Base-by-base conservation (phyloP, 2,113 vertebrate species). In the Gallinago jamesoni region DNA sequence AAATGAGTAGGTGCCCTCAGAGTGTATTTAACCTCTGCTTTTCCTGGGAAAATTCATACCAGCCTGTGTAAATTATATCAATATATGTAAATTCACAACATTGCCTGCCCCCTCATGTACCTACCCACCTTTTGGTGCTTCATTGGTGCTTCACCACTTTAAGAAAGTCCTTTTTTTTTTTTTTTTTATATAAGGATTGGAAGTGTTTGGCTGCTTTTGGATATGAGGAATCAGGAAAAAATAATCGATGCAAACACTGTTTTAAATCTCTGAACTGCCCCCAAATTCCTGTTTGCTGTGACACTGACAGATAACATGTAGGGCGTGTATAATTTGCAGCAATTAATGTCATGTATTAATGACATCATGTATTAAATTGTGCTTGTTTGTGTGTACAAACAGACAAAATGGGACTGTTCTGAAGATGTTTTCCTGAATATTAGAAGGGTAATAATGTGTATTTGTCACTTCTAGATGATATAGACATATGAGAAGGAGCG, bases 1-100 rank as follows among this genome's bases (percentile, higher is more conserved):
- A 94, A 97, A 89, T 82, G 90, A 92, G 92, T 82, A 37, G 89
- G 66, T 96, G 84, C 67, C 56, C 91, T 94, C 55, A 63, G 52
- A 83, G 80, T 66, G 63, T 96, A 68, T 82, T 95, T 97, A 96
- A 97, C 88, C 96, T 97, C 17, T 83, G 91, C 67, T 85, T 94
- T 91, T 75, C 91, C 87, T 69, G 43, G 70, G 56, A 18, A 27
- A 39, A 18, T 62, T 37, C 23, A 15, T 28, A 66, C 22, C 35
- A 86, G 22, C 14, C 10, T 31, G 24, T 21, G 14, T 89, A 37
- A 69, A 52, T 84, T 30, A 11, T 18, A 55, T 30, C 53, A 18
- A 30, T 30, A 55, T 30, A 55, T 55, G 53, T 18, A 16, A 60
- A 35, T n/a, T 60, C 33, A 4, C n/a, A n/a, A 22, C 33, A 15